A percentile compares a stretch with the other conserved stretches of the same genome.
Evolutionary conservation across 2,113 vertebrate species (phyloP).

Genomic region (Dendropsophus ebraccatus): DNA sequence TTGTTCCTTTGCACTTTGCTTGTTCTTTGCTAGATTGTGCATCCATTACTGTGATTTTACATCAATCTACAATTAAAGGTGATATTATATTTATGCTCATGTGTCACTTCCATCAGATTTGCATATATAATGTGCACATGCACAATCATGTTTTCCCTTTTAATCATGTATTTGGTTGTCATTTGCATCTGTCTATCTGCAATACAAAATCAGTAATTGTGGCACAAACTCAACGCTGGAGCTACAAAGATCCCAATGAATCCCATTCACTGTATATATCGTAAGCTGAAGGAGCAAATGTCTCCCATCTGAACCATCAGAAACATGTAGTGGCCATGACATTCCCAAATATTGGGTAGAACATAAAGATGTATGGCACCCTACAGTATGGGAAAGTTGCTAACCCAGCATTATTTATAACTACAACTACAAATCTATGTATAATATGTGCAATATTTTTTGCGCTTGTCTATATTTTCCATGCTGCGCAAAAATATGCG

Average conservation of each 20-base stretch:
- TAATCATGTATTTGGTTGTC: slow-evolving; percentile 18
- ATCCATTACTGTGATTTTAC: slow-evolving; percentile 11
- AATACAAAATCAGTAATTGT: neutral
- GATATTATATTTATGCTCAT: slow-evolving; percentile 17
- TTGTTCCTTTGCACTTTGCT: neutral
- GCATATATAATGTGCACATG: neutral
- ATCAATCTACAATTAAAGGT: slow-evolving; percentile 17
- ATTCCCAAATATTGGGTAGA: too few species aligned
- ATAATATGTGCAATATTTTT: too few species aligned
- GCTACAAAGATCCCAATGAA: neutral
- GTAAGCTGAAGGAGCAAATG: neutral
- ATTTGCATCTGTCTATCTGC: neutral
- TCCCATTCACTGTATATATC: neutral
- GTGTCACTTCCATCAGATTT: neutral
- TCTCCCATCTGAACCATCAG: neutral
- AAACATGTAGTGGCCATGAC: neutral
- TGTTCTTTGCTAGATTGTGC: neutral
- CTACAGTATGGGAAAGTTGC: too few species aligned
- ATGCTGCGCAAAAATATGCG: too few species aligned
- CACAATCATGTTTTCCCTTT: neutral
- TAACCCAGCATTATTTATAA: too few species aligned
- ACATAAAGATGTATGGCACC: too few species aligned
- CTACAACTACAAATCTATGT: too few species aligned
- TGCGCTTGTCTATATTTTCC: too few species aligned
- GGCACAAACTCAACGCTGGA: neutral